Percentiles rank a stretch among this genome's conserved stretches.
phyloP scores from a whole-genome alignment of 2,888 invertebrate genomes.

The Lagria hirta region DNA sequence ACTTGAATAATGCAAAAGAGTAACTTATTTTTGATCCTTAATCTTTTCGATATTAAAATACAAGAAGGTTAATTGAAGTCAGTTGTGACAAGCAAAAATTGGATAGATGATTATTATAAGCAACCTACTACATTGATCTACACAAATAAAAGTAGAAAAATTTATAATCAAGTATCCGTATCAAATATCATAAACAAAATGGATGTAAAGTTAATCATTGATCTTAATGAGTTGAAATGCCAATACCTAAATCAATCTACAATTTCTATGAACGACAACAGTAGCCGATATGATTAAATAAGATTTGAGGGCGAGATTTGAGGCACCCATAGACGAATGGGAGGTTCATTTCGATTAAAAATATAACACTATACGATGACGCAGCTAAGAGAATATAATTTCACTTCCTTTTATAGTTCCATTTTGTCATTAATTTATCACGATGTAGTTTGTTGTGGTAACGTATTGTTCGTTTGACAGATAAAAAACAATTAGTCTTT shows the following conservation, averaged over 20 bases:
- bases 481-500: conserved; percentile 47
- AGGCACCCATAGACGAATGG: conserved; percentile 34
- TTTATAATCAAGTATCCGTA: conserved; percentile 20
- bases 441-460: conserved; percentile 45
- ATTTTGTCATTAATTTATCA: conserved; percentile 50
- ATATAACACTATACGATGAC: conserved; percentile 46
- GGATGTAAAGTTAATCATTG: conserved; percentile 42
- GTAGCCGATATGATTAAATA: conserved; percentile 41
- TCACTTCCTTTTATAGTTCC: conserved; percentile 48
- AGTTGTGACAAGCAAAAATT: background rate
- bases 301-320: conserved; percentile 42
- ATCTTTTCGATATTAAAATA: too few relatives aligned
- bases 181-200: conserved; percentile 34
- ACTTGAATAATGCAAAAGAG: too few relatives aligned
- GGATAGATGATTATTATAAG: background rate
- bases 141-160: conserved; percentile 22
- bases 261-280: conserved; percentile 40
- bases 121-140: too few relatives aligned
- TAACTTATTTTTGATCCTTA: too few relatives aligned
- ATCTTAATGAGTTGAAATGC: conserved; percentile 46
- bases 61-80: too few relatives aligned
- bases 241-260: conserved; percentile 44
- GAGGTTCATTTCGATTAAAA: conserved; percentile 43
- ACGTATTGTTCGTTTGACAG: conserved; percentile 45
- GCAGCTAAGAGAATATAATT: conserved; percentile 44